A percentile compares a stretch with the other conserved stretches of the same genome.
These are phyloP conservation scores for Polydrusus pterygomalis DNA, from an alignment of 2,888 invertebrate genomes.

Conservation along the genomic window DNA sequence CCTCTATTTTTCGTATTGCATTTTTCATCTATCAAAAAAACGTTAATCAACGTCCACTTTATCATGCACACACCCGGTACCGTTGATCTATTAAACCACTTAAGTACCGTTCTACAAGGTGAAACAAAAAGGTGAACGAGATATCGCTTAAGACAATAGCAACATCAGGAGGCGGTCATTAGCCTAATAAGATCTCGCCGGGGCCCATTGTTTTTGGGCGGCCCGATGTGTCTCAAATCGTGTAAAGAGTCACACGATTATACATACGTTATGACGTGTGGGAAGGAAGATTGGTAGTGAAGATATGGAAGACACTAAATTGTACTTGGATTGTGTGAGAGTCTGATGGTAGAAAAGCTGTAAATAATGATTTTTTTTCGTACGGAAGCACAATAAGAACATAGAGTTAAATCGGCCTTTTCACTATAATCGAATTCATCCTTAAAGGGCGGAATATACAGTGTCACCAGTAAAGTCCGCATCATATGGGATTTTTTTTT, in stretches of 20 bases:
- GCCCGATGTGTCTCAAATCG: constrained; percentile 59
- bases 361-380: background rate
- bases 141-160: constrained; percentile 53
- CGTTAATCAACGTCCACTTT: constrained; percentile 24
- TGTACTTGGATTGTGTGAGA: constrained; percentile 13
- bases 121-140: constrained; percentile 50
- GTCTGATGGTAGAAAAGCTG: background rate
- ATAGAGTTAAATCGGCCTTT: no score
- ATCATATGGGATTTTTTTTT: no score
- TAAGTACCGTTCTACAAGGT: constrained; percentile 46
- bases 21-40: constrained; percentile 2
- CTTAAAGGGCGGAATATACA: no score
- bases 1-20: background rate
- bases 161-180: constrained; percentile 57
- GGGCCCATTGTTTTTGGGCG: constrained; percentile 52
- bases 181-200: constrained; percentile 56
- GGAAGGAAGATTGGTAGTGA: constrained; percentile 57
- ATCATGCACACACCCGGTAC: constrained; percentile 30
- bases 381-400: background rate
- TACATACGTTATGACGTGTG: constrained; percentile 60
- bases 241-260: constrained; percentile 60
- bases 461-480: no score
- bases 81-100: constrained; percentile 48
- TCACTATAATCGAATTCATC: no score
- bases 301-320: constrained; percentile 30